phyloP scores from a whole-genome alignment of 2,888 invertebrate species.

The Lysandra bellargus region DNA sequence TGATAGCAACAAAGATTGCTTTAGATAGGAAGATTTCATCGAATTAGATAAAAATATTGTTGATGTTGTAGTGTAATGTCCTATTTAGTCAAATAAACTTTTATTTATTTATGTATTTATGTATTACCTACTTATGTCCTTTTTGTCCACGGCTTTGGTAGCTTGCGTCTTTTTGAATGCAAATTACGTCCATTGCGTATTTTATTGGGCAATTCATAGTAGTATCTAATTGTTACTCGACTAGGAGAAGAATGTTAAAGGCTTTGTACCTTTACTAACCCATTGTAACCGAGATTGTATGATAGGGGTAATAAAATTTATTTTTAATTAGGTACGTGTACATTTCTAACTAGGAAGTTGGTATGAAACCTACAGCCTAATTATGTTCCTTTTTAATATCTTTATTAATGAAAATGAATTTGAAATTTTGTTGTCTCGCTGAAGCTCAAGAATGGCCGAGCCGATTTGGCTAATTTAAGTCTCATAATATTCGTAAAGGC shows the following conservation, averaged over 20 bases:
- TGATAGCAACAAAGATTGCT: background rate
- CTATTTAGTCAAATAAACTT: too few relatives aligned
- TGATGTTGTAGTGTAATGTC: too few relatives aligned
- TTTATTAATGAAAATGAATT: too few relatives aligned
- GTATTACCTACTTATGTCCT: constrained; percentile 37
- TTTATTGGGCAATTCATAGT: constrained; percentile 53
- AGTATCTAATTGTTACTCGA: constrained; percentile 46
- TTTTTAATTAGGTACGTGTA: background rate
- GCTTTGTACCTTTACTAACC: background rate
- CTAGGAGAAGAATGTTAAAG: constrained; percentile 35
- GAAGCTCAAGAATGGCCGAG: too few relatives aligned
- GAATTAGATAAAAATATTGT: too few relatives aligned
- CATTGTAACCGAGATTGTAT: background rate
- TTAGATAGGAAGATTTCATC: background rate
- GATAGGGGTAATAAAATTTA: background rate
- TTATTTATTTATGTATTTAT: too few relatives aligned
- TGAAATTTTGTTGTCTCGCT: too few relatives aligned
- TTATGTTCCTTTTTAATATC: too few relatives aligned
- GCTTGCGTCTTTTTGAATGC: constrained; percentile 46
- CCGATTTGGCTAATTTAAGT: too few relatives aligned
- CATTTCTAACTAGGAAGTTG: background rate
- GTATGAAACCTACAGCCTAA: too few relatives aligned
- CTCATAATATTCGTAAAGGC: too few relatives aligned
- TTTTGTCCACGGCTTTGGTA: constrained; percentile 41
- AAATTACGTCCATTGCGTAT: constrained; percentile 46